phyloP scores from a whole-genome alignment of 2,888 invertebrate genomes.

The Pandemis heparana region DNA sequence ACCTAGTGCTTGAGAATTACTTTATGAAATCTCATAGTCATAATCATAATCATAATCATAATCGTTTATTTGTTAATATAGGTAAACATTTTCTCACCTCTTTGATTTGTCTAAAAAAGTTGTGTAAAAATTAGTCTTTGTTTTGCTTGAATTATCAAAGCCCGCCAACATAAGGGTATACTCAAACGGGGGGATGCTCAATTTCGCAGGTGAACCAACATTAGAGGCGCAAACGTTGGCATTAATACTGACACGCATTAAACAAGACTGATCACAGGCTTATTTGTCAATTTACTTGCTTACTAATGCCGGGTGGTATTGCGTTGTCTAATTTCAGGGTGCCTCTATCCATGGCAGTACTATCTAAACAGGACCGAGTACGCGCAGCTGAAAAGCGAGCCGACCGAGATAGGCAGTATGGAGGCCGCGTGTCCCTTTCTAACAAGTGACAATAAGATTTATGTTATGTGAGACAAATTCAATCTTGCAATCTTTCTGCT shows the following conservation, averaged over 20 bases:
- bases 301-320: conserved; percentile 11
- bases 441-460: too few relatives aligned
- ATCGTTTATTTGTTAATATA: too few relatives aligned
- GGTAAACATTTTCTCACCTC: too few relatives aligned
- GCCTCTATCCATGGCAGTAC: not conserved
- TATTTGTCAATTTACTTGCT: conserved; percentile 51
- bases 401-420: too few relatives aligned
- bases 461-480: too few relatives aligned
- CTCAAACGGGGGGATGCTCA: conserved; percentile 48
- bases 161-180: not conserved
- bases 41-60: too few relatives aligned
- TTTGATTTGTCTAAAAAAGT: not conserved
- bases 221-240: conserved; percentile 53
- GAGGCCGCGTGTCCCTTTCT: too few relatives aligned
- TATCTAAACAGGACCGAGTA: too few relatives aligned
- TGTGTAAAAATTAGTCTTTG: not conserved
- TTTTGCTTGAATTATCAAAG: conserved; percentile 10
- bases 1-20: not conserved
- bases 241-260: conserved; percentile 54
- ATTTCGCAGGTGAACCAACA: conserved; percentile 65
- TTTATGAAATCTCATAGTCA: too few relatives aligned
- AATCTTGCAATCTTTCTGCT: too few relatives aligned
- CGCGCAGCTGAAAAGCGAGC: not conserved
- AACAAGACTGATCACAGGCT: conserved; percentile 56
- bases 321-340: conserved; percentile 1